phyloP scores from a whole-genome alignment of 2,113 vertebrate species.

The Orthochromis malagaraziensis region DNA sequence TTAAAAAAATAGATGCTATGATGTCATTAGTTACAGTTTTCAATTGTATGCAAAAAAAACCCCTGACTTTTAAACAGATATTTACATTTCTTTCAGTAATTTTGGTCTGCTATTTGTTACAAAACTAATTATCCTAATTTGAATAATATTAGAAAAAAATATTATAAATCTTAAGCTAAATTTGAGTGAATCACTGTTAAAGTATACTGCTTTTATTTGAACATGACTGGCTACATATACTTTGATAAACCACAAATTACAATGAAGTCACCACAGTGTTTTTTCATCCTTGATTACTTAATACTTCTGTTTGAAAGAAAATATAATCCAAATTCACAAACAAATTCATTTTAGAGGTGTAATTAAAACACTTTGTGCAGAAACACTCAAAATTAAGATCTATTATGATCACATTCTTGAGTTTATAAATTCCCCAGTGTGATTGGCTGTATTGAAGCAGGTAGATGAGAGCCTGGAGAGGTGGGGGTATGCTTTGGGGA shows the following conservation, averaged over 20 bases:
- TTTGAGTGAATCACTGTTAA: not conserved
- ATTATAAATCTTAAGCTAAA: not conserved
- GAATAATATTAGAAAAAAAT: not conserved
- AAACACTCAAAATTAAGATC: not conserved
- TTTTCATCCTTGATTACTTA: not conserved
- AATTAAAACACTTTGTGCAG: not conserved
- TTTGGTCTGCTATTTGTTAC: not conserved
- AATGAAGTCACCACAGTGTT: not conserved
- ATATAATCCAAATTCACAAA: not conserved
- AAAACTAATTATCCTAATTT: not conserved
- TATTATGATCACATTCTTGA: not conserved
- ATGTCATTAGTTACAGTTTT: not conserved
- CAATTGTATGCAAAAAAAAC: not conserved
- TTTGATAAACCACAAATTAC: not conserved
- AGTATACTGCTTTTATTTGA: not conserved
- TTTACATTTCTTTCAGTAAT: not conserved
- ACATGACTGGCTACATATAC: not conserved
- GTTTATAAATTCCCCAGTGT: not conserved
- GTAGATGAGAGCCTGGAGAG: not conserved
- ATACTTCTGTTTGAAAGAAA: not conserved
- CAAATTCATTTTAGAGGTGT: not conserved
- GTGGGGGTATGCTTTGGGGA: not conserved
- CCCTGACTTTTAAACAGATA: not conserved
- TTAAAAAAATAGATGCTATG: rapidly evolving
- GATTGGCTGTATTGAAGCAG: not conserved